Base-by-base conservation (phyloP, 2,113 vertebrate species). In the Mobula hypostoma region DNA sequence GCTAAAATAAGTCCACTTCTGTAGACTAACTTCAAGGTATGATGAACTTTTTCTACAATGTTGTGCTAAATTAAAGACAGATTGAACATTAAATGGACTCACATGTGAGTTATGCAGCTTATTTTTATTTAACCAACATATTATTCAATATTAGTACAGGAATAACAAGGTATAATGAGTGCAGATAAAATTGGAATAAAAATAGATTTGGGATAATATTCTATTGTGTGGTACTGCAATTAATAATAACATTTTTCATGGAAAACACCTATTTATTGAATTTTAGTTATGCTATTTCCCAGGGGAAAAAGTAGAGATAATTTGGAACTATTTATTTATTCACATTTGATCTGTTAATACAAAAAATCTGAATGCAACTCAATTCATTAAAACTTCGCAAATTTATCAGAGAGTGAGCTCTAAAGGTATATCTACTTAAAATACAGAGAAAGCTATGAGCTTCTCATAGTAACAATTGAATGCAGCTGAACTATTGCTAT, bases 231-330 rank as follows among this genome's bases (percentile, higher is more conserved):
- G 68, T 56, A 72, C 11, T 56, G 21, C 24, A 93, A 74, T 7
- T 32, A 76, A 48, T 48, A 72, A 76, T 48, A 72, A 76, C 1
- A 74, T 93, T 6, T 74, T 72, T 56, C 56, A 76, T 76, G 66
- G 90, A 27, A 92, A 92, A 40, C 63, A 92, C 68, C 40, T 92
- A 40, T 72, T 27, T 93, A 72, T 74, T 93, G 91, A 76, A 21
- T 56, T 74, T 93, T 93, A 93, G 36, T 48, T 72, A 70, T 7
- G 91, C 17, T 93, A 40, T 70, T 74, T 19, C 19, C 27, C 68
- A 11, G 11, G 68, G 48, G 5, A 74, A 93, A 14, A 29, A 36
- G 29, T 14, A 36, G 61, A 68, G 85, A 66, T 88, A 72, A 72
- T 29, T 92, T 72, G 66, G 70, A 15, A 12, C 2, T 93, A 3